These are phyloP conservation scores for Pygathrix nemaeus DNA, from an alignment of 2,113 vertebrate genomes.

Conservation along the genomic window DNA sequence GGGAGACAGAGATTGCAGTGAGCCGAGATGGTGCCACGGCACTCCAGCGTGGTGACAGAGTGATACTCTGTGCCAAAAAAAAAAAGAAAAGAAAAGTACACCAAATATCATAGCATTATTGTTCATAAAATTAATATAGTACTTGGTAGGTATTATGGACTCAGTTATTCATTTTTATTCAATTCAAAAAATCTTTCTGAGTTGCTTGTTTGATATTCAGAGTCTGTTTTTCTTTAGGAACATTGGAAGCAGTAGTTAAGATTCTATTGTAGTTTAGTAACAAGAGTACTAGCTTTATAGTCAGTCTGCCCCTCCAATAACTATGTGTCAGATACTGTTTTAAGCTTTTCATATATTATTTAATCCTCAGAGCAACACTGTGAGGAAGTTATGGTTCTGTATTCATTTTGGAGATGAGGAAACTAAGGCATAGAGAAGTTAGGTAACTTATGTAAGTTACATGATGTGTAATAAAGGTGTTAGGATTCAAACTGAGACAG, in stretches of 20 bases:
- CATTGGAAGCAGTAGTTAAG: not conserved
- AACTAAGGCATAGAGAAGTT: not conserved
- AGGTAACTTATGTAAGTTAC: not conserved
- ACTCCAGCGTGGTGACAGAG: too few relatives aligned
- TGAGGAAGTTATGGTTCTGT: not conserved
- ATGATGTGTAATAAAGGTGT: not conserved
- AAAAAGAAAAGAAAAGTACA: not conserved
- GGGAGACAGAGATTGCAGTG: too few relatives aligned
- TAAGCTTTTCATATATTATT: not conserved
- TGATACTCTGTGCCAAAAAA: too few relatives aligned
- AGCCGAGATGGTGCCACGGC: too few relatives aligned
- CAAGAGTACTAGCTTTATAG: not conserved
- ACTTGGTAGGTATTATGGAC: not conserved
- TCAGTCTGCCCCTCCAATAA: not conserved
- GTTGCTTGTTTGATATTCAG: not conserved
- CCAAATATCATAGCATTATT: not conserved
- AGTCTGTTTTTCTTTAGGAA: not conserved
- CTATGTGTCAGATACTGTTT: not conserved
- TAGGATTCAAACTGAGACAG: not conserved
- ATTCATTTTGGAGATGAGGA: not conserved
- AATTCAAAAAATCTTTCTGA: not conserved
- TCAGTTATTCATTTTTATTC: not conserved
- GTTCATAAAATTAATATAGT: not conserved
- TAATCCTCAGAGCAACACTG: not conserved
- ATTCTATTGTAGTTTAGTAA: not conserved